phyloP scores from a whole-genome alignment of 2,113 vertebrate species.

The Polypterus bichir region DNA sequence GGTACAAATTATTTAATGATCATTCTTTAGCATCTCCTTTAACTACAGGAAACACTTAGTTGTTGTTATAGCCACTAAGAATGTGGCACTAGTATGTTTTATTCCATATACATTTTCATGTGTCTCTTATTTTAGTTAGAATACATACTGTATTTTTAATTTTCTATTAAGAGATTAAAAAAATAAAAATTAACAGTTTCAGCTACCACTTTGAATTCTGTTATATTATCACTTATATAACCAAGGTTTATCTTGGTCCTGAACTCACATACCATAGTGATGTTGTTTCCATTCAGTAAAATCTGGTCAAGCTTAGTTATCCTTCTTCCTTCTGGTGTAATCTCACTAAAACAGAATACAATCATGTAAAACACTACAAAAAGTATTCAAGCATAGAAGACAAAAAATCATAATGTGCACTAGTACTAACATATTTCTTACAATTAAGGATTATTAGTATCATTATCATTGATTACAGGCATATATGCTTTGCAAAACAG shows the following conservation, averaged over 20 bases:
- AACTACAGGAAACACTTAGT: too few relatives aligned
- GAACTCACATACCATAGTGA: constrained; percentile 73
- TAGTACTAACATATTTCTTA: too few relatives aligned
- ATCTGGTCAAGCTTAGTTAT: constrained; percentile 97
- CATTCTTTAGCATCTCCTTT: too few relatives aligned
- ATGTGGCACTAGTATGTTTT: background rate
- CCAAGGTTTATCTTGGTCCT: background rate
- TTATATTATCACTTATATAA: background rate
- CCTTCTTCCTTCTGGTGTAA: constrained; percentile 87
- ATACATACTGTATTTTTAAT: background rate
- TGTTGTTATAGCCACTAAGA: too few relatives aligned
- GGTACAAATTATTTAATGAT: too few relatives aligned
- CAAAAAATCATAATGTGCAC: too few relatives aligned
- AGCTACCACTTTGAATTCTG: too few relatives aligned
- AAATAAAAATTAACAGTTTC: background rate
- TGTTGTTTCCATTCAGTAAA: constrained; percentile 92
- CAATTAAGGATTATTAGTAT: too few relatives aligned
- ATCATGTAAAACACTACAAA: too few relatives aligned
- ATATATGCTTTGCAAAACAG: too few relatives aligned
- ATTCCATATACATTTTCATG: background rate
- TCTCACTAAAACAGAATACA: constrained; percentile 57
- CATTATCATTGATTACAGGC: too few relatives aligned
- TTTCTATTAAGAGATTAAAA: background rate
- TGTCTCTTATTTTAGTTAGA: background rate
- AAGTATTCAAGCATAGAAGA: too few relatives aligned